These are phyloP conservation scores for Aplysia californica DNA, from an alignment of 1,140 invertebrate genomes.

Conservation along the genomic window DNA sequence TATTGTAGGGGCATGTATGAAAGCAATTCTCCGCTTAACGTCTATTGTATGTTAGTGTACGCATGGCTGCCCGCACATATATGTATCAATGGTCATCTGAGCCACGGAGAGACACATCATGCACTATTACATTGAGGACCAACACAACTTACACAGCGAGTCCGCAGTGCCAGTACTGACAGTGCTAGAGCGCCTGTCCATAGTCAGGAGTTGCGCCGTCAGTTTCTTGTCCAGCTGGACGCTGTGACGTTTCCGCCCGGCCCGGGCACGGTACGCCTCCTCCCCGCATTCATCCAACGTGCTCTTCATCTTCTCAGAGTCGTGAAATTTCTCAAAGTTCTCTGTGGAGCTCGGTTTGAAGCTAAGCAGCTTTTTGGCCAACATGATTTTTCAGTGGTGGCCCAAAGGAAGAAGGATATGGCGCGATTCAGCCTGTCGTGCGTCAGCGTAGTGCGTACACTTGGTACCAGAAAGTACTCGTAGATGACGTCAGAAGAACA, in stretches of 20 bases:
- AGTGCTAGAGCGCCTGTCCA: constrained; percentile 47
- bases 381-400: constrained; percentile 29
- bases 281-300: constrained; percentile 50
- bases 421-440: not conserved
- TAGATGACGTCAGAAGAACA: not conserved
- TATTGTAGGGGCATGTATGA: too few species aligned
- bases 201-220: constrained; percentile 47
- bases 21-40: too few species aligned
- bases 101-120: too few species aligned
- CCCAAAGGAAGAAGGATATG: not conserved
- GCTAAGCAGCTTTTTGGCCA: constrained; percentile 55
- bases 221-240: constrained; percentile 62
- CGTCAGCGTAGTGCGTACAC: not conserved
- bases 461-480: too few species aligned
- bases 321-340: constrained; percentile 48
- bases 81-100: too few species aligned
- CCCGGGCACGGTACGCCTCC: constrained; percentile 51
- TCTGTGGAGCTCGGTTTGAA: constrained; percentile 49
- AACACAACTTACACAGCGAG: constrained; percentile 56
- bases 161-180: constrained; percentile 52
- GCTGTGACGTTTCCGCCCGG: constrained; percentile 58
- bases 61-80: too few species aligned
- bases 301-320: constrained; percentile 56
- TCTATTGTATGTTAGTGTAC: too few species aligned
- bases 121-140: not conserved